These are phyloP conservation scores for Agriopis aurantiaria DNA, from an alignment of 2,888 invertebrate genomes.

Conservation along the genomic window DNA sequence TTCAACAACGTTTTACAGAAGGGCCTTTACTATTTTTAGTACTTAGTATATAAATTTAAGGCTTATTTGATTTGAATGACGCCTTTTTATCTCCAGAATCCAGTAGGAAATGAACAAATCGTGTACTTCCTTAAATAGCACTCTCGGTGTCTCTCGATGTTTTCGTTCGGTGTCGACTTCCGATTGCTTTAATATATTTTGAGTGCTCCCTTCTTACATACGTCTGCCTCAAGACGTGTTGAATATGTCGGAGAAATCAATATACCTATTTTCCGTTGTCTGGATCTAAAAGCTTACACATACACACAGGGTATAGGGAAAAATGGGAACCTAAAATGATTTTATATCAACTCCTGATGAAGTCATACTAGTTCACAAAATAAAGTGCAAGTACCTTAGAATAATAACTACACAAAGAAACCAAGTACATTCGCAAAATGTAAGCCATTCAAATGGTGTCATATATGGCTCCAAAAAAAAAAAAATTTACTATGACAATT, in stretches of 20 bases:
- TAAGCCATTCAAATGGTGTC: too few species aligned
- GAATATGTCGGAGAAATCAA: constrained; percentile 13
- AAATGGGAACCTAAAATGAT: background rate
- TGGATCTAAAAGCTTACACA: background rate
- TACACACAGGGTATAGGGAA: background rate
- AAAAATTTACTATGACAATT: too few species aligned
- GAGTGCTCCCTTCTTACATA: constrained; percentile 23
- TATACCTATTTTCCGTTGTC: constrained; percentile 15
- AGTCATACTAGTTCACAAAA: too few species aligned
- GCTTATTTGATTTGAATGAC: background rate
- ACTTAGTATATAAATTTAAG: background rate
- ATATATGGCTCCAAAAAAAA: too few species aligned
- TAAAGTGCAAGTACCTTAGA: too few species aligned
- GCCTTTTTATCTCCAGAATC: background rate
- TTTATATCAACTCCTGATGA: background rate
- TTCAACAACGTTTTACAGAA: too few species aligned
- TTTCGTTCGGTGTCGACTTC: constrained; percentile 40
- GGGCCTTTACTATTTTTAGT: too few species aligned
- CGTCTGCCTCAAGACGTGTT: constrained; percentile 15
- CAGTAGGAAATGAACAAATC: constrained; percentile 38
- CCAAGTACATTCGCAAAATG: too few species aligned
- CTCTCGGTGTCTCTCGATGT: constrained; percentile 35
- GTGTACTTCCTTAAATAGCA: constrained; percentile 38
- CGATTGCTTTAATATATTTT: constrained; percentile 32
- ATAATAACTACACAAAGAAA: too few species aligned